phyloP scores from a whole-genome alignment of 2,113 vertebrate species.

The Ceuthmochares aereus region DNA sequence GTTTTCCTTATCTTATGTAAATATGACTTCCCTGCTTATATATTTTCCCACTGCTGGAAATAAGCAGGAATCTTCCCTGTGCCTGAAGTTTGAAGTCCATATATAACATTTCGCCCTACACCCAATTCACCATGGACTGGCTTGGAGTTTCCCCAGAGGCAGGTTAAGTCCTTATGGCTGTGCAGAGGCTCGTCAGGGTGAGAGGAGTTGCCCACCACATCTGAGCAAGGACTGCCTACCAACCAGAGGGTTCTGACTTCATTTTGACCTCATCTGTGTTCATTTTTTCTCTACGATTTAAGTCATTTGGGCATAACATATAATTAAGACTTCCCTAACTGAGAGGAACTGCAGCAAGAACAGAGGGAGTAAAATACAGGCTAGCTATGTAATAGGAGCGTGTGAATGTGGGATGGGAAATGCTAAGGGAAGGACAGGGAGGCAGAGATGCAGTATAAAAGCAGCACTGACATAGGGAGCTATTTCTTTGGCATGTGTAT shows the following conservation, averaged over 20 bases:
- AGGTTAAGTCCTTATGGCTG: not conserved
- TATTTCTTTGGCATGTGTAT: constrained; percentile 28
- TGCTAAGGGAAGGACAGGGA: not conserved
- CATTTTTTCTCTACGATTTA: not conserved
- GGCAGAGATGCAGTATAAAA: not conserved
- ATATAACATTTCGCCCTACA: not conserved
- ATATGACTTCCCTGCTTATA: constrained; percentile 71
- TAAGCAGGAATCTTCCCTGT: constrained; percentile 60
- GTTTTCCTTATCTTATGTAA: constrained; percentile 80
- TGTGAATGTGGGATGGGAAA: constrained; percentile 65
- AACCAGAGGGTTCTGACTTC: not conserved
- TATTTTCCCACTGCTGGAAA: constrained; percentile 68
- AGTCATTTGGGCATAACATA: not conserved
- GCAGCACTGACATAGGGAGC: not conserved
- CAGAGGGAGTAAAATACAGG: constrained; percentile 56
- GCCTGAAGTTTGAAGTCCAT: not conserved
- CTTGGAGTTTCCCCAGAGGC: constrained; percentile 64
- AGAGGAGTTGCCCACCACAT: not conserved
- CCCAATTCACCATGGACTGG: not conserved
- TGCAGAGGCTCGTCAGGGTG: not conserved
- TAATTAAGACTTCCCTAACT: constrained; percentile 65
- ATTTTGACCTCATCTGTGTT: constrained; percentile 1
- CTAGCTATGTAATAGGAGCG: constrained; percentile 38
- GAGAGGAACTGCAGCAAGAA: constrained; percentile 1
- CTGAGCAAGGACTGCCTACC: not conserved